Base-by-base conservation (phyloP, 1,140 invertebrate species). In the Venustaconcha ellipsiformis region DNA sequence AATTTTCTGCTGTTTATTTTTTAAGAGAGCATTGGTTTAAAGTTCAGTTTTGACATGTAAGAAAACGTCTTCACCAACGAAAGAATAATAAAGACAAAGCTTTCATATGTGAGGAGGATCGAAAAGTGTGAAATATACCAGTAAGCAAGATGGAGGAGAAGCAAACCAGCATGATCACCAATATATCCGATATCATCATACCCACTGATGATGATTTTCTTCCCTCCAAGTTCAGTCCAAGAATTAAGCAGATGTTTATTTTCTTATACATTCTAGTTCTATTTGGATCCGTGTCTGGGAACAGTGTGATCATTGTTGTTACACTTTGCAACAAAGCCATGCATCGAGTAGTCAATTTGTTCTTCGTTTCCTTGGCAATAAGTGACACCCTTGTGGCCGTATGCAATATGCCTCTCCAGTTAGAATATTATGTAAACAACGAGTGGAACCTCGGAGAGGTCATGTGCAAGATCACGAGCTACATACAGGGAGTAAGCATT, bases 311-410 rank as follows among this genome's bases (percentile, higher is more conserved):
- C 14, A 20, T 81, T 3, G 20, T 74, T 11, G 69, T 81, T 57
- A 75, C 78, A 23, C 23, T 70, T 14, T 80, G 55, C 6, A 71
- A 71, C 48, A 60, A 57, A 6, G 82, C 65, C 12, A 83, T 76
- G 18, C 78, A 64, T 67, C 78, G 78, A 11, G 82, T 78, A 3
- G 86, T 67, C 57, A 84, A 88, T 66, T 84, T 83, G 65, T 88
- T 88, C 23, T 78, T 84, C 1, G 74, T 89, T 18, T 84, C 84
- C 14, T 74, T 82, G 65, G 63, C 70, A 23, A 57, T 66, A 13
- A 73, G 73, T 59, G 72, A 67, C 57, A 64, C 78, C 30, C 62
- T 80, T 14, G 68, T 78, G 57, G 56, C 73, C 23, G 37, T 69
- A 14, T 65, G 77, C 59, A 75, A 75, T 26, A 74, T 82, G 66